Conservation (phyloP, 2,113 vertebrate genomes). For the Rhinolophus sinicus region DNA sequence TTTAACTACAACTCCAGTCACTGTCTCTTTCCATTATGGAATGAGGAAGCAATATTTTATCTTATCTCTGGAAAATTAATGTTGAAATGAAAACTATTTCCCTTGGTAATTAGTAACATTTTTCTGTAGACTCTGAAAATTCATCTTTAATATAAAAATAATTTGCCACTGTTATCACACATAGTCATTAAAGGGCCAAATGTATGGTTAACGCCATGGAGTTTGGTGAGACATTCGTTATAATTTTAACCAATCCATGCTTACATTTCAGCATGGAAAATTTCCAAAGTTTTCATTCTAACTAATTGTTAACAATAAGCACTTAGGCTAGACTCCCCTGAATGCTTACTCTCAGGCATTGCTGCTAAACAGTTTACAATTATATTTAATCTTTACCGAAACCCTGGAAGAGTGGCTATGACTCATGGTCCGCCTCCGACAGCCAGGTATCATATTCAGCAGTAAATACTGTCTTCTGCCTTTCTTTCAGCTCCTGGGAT, state of each 20-base stretch:
- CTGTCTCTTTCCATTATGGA: slow-evolving; percentile 47
- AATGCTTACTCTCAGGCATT: slow-evolving; percentile 13
- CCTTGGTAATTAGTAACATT: slow-evolving; percentile 56
- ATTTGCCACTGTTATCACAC: slow-evolving; percentile 10
- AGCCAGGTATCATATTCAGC: neutral
- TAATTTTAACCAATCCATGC: slow-evolving; percentile 25
- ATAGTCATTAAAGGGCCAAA: slow-evolving; percentile 27
- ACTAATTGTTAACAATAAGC: neutral
- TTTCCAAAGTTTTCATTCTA: slow-evolving; percentile 40
- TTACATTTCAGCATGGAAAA: slow-evolving; percentile 42
- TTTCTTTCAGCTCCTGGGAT: slow-evolving; percentile 70
- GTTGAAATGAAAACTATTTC: slow-evolving; percentile 53
- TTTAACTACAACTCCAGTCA: neutral
- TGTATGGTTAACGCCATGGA: neutral
- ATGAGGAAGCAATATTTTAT: slow-evolving; percentile 66
- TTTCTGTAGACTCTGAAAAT: slow-evolving; percentile 54
- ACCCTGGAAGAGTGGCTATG: slow-evolving; percentile 17
- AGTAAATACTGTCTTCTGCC: slow-evolving; percentile 61
- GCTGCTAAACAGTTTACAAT: slow-evolving; percentile 27
- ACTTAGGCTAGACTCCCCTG: neutral
- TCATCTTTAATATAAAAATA: slow-evolving; percentile 65
- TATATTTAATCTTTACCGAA: slow-evolving; percentile 18
- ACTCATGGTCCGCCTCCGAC: slow-evolving; percentile 1
- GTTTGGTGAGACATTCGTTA: slow-evolving; percentile 39
- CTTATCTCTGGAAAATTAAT: slow-evolving; percentile 63